Evolutionary conservation across 2,797 vertebrate genomes (phyloP).

Genomic region (Rhinophrynus dorsalis): DNA sequence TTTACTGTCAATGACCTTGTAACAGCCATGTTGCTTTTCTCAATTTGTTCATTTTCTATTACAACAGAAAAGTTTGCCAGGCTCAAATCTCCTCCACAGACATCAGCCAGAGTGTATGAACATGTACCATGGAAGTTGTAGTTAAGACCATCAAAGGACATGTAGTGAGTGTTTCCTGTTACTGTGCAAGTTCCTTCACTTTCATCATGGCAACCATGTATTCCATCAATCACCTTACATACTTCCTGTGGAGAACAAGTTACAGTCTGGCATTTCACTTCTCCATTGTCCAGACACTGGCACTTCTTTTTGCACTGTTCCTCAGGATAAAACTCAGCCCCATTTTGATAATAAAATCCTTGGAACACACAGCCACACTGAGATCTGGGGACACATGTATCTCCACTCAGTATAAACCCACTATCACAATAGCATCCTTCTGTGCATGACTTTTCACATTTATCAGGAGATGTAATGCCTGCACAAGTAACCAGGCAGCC

Average conservation of each 20-base stretch:
- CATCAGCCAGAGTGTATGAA: constrained; percentile 7
- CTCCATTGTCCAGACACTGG: not conserved
- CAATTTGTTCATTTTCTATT: not conserved
- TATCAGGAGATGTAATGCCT: not conserved
- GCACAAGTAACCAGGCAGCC: constrained; percentile 42
- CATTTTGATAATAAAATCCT: constrained; percentile 38
- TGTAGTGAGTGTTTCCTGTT: constrained; percentile 4
- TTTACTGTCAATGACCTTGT: not conserved
- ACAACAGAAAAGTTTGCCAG: constrained; percentile 6
- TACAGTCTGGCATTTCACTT: constrained; percentile 48
- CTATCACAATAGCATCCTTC: constrained; percentile 47
- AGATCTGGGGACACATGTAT: constrained; percentile 31
- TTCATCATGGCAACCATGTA: constrained; percentile 16
- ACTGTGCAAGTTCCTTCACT: constrained; percentile 20
- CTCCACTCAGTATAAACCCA: constrained; percentile 40
- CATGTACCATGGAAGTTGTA: constrained; percentile 18
- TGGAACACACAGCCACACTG: constrained; percentile 46
- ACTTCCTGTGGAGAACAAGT: constrained; percentile 24
- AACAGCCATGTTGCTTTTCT: not conserved
- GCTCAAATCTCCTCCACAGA: not conserved
- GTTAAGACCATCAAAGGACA: constrained; percentile 16
- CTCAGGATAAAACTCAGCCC: constrained; percentile 24
- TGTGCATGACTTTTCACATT: constrained; percentile 26
- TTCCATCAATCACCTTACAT: constrained; percentile 35
- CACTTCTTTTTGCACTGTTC: constrained; percentile 25